Evolutionary conservation across 2,797 vertebrate species (phyloP), one percentile per base, ranked within the genome.

Genomic region (Scarus forsteni): DNA sequence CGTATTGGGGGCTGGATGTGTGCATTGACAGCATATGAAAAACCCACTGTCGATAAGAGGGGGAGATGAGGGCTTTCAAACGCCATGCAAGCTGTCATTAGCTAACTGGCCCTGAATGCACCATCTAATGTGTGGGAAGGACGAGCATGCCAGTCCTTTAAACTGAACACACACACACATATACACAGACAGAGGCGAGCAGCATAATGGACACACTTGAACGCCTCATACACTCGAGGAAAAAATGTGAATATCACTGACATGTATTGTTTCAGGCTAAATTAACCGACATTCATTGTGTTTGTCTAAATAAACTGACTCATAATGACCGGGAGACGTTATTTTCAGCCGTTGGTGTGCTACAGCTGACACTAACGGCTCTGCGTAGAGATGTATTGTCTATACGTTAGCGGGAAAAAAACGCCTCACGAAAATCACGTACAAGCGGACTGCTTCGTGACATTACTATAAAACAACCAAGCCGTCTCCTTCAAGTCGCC

Each of bases 91-190:
- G 36, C 80, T 70, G 63, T 82, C 68, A 66, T 70, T 55, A 78
- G 69, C 73, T 69, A 0, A 38, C 52, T 36, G n/a, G 14, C 43
- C 54, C 48, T 80, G 74, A 72, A 83, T 68, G 81, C 85, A 82
- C 75, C 84, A 81, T 73, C 75, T 66, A 78, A 68, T 71, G 83
- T 84, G 87, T 89, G 86, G 84, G 86, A 89, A 81, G 83, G 73
- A 73, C 79, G 57, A 3, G 63, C 69, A 78, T 71, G 68, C 58
- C 81, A 85, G 64, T 55, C 54, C 52, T 62, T 45, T 38, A 54
- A 66, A 63, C 51, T 60, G 61, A 0, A 44, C 63, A 36, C 60
- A 59, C 43, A 55, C 64, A 66, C 40, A 62, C 68, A 69, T 39
- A 73, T 49, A 58, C n/a, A 65, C 44, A 70, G 45, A 59, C 15